Conservation (phyloP, 2,888 invertebrate species). For the Saturnia pavonia region DNA sequence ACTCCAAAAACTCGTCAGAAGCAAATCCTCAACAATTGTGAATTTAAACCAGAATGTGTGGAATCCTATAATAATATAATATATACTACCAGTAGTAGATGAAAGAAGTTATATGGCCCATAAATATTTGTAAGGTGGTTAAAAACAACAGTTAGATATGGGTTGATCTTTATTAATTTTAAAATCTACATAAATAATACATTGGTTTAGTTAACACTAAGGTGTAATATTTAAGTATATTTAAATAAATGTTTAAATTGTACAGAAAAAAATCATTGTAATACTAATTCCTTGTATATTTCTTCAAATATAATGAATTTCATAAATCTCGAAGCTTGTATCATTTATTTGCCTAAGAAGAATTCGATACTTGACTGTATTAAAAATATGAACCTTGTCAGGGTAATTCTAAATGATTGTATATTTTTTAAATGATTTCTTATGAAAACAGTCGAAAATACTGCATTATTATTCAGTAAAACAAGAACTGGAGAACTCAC, state of each 20-base stretch:
- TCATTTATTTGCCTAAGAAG: no score
- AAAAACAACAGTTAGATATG: conserved; percentile 44
- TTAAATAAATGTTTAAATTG: conserved; percentile 64
- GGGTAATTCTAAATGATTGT: no score
- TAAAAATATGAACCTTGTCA: no score
- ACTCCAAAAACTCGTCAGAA: no score
- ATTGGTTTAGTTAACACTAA: conserved; percentile 33
- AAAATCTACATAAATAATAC: conserved; percentile 33
- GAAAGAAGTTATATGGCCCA: neutral
- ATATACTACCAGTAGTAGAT: neutral
- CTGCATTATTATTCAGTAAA: no score
- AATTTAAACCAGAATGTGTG: no score
- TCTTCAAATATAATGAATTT: conserved; percentile 74
- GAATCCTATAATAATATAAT: neutral
- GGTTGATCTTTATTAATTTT: conserved; percentile 44
- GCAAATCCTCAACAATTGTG: neutral
- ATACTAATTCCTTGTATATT: conserved; percentile 75
- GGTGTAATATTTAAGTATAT: conserved; percentile 68
- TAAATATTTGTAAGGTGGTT: neutral
- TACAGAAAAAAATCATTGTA: conserved; percentile 71
- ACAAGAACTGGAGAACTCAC: no score
- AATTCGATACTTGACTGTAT: no score
- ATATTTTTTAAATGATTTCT: no score
- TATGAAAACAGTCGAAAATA: no score
- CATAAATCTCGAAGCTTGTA: conserved; percentile 30